Evolutionary conservation across 1,140 invertebrate genomes (phyloP).

Genomic region (Triops cancriformis): DNA sequence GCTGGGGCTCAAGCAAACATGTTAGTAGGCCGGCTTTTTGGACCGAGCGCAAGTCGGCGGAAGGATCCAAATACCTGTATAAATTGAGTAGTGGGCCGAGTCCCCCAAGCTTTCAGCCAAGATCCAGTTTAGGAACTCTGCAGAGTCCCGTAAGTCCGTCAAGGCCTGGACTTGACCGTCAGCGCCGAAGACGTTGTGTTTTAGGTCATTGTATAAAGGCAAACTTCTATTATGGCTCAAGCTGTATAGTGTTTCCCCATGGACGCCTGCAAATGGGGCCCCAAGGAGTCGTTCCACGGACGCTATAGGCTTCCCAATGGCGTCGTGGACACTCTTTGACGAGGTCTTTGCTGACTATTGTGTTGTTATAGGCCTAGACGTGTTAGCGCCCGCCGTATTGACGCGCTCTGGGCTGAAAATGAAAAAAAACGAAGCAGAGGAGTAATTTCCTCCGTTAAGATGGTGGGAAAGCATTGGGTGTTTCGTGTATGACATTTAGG

Average conservation of each 20-base stretch:
- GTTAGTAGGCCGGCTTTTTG: neutral
- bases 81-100: no score
- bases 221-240: conserved; percentile 1
- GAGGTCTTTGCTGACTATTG: conserved; percentile 6
- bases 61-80: no score
- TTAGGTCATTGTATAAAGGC: neutral
- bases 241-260: conserved; percentile 9
- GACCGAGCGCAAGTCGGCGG: neutral
- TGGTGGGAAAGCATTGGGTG: no score
- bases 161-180: neutral
- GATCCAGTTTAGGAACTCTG: no score
- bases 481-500: neutral
- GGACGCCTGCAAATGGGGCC: conserved; percentile 4
- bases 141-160: no score
- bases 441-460: no score
- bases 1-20: neutral
- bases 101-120: no score
- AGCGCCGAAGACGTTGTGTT: neutral
- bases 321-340: conserved; percentile 8
- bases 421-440: neutral
- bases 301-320: conserved; percentile 4
- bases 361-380: neutral
- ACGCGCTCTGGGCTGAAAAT: neutral
- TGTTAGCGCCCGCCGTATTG: neutral
- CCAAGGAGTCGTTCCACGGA: conserved; percentile 1